A percentile compares a stretch with the other conserved stretches of the same genome.
Conservation (phyloP, 2,113 vertebrate species). For the Hucho hucho region DNA sequence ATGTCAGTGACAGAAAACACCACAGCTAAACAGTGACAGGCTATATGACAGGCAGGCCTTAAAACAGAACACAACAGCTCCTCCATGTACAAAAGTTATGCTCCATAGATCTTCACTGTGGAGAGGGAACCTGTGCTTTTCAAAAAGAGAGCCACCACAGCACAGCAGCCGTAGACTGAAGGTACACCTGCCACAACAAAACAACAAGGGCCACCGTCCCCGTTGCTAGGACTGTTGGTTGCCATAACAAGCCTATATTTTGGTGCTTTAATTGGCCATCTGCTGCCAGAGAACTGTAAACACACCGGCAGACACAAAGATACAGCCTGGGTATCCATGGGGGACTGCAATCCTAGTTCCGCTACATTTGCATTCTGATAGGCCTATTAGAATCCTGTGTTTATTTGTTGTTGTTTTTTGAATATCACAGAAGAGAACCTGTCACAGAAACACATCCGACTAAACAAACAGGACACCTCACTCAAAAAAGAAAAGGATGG, state of each 20-base stretch:
- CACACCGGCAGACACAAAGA: constrained; percentile 1
- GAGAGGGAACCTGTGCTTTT: too few species aligned
- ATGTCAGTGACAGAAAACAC: background rate
- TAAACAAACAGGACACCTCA: too few species aligned
- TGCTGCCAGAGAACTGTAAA: constrained; percentile 19
- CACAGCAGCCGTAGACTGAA: background rate
- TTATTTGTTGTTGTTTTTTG: constrained; percentile 28
- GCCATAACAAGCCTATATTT: constrained; percentile 50
- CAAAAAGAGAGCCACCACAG: too few species aligned
- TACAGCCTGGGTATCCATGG: constrained; percentile 14
- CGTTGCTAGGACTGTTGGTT: constrained; percentile 26
- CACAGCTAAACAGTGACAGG: background rate
- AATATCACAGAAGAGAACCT: constrained; percentile 35
- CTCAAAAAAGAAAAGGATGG: constrained; percentile 16
- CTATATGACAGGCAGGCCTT: constrained; percentile 12
- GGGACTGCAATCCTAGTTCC: constrained; percentile 30
- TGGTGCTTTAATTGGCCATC: constrained; percentile 37
- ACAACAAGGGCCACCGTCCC: constrained; percentile 35
- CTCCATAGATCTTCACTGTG: too few species aligned
- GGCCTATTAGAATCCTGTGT: constrained; percentile 29
- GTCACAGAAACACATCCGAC: constrained; percentile 21
- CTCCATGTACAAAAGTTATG: too few species aligned
- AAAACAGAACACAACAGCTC: constrained; percentile 10
- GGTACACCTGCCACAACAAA: constrained; percentile 32
- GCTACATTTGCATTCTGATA: constrained; percentile 45